Conservation (phyloP, 2,888 invertebrate genomes). For the Cheiracanthium punctorium region DNA sequence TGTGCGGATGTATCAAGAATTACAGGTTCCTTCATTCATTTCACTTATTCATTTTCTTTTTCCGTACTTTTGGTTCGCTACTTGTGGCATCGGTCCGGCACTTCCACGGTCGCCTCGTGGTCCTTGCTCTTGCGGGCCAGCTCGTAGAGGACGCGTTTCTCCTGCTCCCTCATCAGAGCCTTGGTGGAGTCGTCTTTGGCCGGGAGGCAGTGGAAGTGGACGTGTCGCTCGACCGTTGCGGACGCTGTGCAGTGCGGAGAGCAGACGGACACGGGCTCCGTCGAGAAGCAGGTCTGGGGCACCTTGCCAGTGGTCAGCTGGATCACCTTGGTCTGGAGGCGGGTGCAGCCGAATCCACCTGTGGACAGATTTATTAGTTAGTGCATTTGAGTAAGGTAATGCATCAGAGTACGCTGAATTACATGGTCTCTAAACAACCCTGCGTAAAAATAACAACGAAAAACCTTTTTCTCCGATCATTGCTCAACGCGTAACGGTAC, state of each 20-base stretch:
- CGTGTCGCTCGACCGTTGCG: background rate
- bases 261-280: conserved; percentile 47
- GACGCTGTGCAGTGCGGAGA: conserved; percentile 38
- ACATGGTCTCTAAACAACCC: no score
- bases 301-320: conserved; percentile 41
- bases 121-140: conserved; percentile 61
- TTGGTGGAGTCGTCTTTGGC: conserved; percentile 58
- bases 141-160: conserved; percentile 47
- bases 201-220: conserved; percentile 56
- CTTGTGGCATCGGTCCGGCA: conserved; percentile 48
- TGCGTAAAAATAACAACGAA: no score
- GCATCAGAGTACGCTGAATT: no score
- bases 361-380: background rate
- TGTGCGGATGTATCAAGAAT: no score
- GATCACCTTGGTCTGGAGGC: conserved; percentile 39
- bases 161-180: conserved; percentile 24
- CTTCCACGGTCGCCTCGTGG: conserved; percentile 41
- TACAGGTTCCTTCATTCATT: no score
- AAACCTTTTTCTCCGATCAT: no score
- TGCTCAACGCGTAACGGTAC: no score
- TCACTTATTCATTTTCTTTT: no score
- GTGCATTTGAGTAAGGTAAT: background rate
- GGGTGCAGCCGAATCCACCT: conserved; percentile 61
- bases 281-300: conserved; percentile 58
- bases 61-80: background rate